A percentile compares a stretch with the other conserved stretches of the same genome.
These are phyloP conservation scores for Pelagia noctiluca DNA, from an alignment of 30 jellyfish, hydroid and myxozoan species.

Conservation along the genomic window DNA sequence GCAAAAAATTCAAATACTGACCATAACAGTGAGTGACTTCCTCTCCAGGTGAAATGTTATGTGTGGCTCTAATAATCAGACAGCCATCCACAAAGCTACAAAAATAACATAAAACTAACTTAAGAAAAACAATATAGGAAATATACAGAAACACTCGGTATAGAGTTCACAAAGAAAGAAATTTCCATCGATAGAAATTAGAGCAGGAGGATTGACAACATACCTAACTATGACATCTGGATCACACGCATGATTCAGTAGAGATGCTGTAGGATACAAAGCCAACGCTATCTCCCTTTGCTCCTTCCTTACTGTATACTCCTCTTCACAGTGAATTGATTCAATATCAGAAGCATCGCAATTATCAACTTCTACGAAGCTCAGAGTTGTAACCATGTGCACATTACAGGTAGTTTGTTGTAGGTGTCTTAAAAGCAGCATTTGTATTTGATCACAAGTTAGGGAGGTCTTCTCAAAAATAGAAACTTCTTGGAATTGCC, in stretches of 20 bases:
- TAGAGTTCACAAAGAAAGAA: too few relatives aligned
- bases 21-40: slow-evolving; percentile 88
- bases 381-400: slow-evolving; percentile 61
- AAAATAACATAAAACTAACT: background rate
- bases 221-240: slow-evolving; percentile 91
- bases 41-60: slow-evolving; percentile 76
- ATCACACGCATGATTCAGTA: slow-evolving; percentile 84
- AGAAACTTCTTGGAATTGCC: slow-evolving; percentile 22
- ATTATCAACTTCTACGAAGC: slow-evolving; percentile 36
- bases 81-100: slow-evolving; percentile 71
- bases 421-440: slow-evolving; percentile 57
- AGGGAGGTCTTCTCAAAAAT: slow-evolving; percentile 40
- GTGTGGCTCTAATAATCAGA: slow-evolving; percentile 79
- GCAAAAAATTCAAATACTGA: background rate
- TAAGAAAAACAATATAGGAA: background rate
- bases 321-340: slow-evolving; percentile 31
- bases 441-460: slow-evolving; percentile 36
- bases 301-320: slow-evolving; percentile 47
- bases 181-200: too few relatives aligned
- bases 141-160: too few relatives aligned
- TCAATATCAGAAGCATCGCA: background rate
- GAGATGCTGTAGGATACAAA: slow-evolving; percentile 74
- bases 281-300: slow-evolving; percentile 73
- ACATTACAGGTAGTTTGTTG: slow-evolving; percentile 77
- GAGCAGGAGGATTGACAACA: background rate